These are phyloP conservation scores for Tigriopus californicus DNA, from an alignment of 2,888 invertebrate species.

Conservation along the genomic window DNA sequence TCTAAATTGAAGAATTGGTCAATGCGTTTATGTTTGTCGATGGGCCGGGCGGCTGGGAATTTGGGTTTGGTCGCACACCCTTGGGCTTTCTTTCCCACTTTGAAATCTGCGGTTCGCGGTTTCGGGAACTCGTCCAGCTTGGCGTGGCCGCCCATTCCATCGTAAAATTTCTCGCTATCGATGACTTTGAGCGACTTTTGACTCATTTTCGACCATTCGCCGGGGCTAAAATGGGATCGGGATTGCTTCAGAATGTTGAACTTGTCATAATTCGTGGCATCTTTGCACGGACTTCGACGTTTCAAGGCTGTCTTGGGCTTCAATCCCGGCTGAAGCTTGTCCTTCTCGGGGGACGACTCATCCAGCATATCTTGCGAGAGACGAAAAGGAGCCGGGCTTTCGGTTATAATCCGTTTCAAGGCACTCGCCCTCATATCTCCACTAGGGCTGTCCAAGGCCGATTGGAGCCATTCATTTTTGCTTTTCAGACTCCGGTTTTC, in stretches of 20 bases:
- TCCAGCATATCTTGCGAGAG: no score
- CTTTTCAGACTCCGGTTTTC: background rate
- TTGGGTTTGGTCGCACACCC: background rate
- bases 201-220: background rate
- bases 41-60: background rate
- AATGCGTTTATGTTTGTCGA: background rate
- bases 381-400: background rate
- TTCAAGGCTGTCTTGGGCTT: no score
- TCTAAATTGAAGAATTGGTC: slow-evolving; percentile 9
- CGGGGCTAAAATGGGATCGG: background rate
- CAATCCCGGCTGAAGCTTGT: no score
- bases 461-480: no score
- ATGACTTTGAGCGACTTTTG: background rate
- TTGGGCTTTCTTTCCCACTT: background rate
- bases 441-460: background rate
- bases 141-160: slow-evolving; percentile 8
- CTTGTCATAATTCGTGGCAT: background rate
- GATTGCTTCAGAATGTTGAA: background rate
- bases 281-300: no score
- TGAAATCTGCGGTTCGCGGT: background rate
- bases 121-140: slow-evolving; percentile 3
- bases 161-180: slow-evolving; percentile 3
- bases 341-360: no score
- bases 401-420: background rate
- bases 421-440: background rate